A percentile compares a stretch with the other conserved stretches of the same genome.
Evolutionary conservation across 2,888 invertebrate genomes (phyloP).

Genomic region (Cephus runcator): DNA sequence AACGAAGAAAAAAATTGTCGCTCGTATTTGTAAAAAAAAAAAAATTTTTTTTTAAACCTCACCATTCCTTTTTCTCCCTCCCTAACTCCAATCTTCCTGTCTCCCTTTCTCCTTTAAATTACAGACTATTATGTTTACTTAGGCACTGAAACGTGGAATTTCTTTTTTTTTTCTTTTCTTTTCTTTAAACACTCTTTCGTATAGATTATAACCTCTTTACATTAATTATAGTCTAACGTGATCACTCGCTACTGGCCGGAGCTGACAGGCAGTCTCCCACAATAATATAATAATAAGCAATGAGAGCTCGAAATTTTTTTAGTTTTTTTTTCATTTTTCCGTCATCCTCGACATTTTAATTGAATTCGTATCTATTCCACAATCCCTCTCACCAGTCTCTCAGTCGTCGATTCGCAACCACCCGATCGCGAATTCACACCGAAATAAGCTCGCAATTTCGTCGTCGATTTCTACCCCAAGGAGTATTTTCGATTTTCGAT

Average conservation of each 20-base stretch:
- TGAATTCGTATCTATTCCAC: too few species aligned
- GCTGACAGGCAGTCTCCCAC: slow-evolving; percentile 27
- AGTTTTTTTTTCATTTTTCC: not conserved
- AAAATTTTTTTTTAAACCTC: slow-evolving; percentile 6
- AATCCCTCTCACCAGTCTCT: too few species aligned
- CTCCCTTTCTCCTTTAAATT: slow-evolving; percentile 26
- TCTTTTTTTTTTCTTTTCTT: slow-evolving; percentile 34
- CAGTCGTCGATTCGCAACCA: too few species aligned
- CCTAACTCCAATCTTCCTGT: slow-evolving; percentile 1
- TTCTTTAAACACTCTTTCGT: slow-evolving; percentile 3
- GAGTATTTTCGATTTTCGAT: too few species aligned
- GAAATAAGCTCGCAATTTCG: too few species aligned
- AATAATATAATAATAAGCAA: slow-evolving; percentile 4
- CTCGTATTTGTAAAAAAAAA: too few species aligned
- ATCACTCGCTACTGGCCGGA: slow-evolving; percentile 38
- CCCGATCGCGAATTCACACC: too few species aligned
- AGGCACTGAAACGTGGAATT: slow-evolving; percentile 60
- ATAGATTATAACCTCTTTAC: not conserved
- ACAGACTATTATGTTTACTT: slow-evolving; percentile 46
- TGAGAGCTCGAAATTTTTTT: not conserved
- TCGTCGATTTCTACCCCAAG: too few species aligned
- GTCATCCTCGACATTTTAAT: too few species aligned
- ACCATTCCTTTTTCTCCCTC: not conserved
- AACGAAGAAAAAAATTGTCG: too few species aligned
- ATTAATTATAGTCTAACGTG: slow-evolving; percentile 19